Evolutionary conservation across 2,888 invertebrate genomes (phyloP).

Genomic region (Spilarctia lutea): DNA sequence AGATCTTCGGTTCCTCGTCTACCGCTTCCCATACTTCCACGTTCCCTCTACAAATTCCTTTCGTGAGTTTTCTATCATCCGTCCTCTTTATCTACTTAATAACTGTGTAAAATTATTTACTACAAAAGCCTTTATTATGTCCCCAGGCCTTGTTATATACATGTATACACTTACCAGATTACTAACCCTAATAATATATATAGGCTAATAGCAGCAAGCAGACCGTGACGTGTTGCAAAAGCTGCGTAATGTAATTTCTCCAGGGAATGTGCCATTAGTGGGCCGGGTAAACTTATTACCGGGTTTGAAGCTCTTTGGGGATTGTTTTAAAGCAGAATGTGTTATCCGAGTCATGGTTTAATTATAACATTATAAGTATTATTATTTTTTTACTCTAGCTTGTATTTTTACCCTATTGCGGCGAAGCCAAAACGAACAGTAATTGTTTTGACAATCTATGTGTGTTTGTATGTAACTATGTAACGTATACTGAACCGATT

Average conservation of each 20-base stretch:
- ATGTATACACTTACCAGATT: neutral
- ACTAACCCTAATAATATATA: neutral
- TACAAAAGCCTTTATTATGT: neutral
- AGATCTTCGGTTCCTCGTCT: too few relatives aligned
- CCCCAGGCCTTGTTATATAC: neutral
- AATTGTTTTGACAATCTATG: too few relatives aligned
- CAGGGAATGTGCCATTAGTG: constrained; percentile 3
- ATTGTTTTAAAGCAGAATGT: neutral
- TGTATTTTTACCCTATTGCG: neutral
- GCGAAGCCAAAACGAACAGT: too few relatives aligned
- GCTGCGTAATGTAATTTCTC: constrained; percentile 11
- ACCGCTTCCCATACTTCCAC: too few relatives aligned
- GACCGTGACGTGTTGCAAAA: neutral
- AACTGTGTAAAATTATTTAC: neutral
- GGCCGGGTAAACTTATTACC: neutral
- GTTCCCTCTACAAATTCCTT: too few relatives aligned
- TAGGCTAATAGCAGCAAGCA: neutral
- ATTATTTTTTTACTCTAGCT: neutral
- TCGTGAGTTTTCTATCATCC: too few relatives aligned
- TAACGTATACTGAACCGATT: too few relatives aligned
- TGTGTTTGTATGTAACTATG: too few relatives aligned
- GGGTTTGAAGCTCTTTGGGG: neutral
- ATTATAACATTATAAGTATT: neutral
- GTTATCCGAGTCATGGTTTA: neutral
- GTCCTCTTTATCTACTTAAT: too few relatives aligned